phyloP scores from a whole-genome alignment of 2,113 vertebrate species.

The Plecturocebus donacophilus region DNA sequence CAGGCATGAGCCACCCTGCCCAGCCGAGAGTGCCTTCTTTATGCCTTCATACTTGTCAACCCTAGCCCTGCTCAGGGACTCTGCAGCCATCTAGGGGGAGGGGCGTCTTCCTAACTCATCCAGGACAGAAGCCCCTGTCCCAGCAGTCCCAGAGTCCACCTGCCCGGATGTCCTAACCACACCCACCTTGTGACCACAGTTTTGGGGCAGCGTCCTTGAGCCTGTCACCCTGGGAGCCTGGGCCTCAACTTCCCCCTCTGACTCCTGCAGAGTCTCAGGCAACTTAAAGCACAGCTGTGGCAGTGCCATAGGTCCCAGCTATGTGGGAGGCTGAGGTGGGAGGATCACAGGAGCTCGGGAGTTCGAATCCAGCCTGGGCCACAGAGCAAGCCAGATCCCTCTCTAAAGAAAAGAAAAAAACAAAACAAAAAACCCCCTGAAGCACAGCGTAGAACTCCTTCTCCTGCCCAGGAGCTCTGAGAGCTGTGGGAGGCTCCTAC shows the following conservation, averaged over 20 bases:
- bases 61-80: no score
- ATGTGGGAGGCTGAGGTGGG: background rate
- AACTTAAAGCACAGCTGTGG: background rate
- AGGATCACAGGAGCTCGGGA: background rate
- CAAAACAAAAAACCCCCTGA: background rate
- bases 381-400: background rate
- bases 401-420: background rate
- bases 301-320: background rate
- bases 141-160: background rate
- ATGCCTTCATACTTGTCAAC: rapidly evolving
- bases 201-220: background rate
- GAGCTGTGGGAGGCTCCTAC: no score
- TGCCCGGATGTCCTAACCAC: background rate
- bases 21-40: no score
- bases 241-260: background rate
- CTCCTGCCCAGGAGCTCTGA: background rate
- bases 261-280: rapidly evolving
- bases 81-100: background rate
- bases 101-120: background rate
- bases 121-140: background rate
- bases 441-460: background rate
- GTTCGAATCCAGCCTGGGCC: background rate
- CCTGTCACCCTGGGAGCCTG: background rate
- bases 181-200: background rate
- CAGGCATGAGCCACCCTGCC: no score